These are phyloP conservation scores for Macrostomum lignano DNA, from an alignment of 1,140 invertebrate species.

Conservation along the genomic window DNA sequence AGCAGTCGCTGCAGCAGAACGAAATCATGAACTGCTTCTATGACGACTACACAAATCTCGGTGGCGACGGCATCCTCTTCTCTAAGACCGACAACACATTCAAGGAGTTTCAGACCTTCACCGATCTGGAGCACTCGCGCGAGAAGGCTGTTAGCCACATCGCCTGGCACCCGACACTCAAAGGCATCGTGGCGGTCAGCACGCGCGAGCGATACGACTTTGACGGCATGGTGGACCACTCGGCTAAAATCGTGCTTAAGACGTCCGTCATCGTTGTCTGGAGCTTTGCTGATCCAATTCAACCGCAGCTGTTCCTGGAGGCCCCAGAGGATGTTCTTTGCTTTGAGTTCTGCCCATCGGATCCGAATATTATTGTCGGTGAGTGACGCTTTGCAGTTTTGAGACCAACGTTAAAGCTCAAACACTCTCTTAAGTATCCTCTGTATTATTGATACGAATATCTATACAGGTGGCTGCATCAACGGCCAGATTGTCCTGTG, in stretches of 20 bases:
- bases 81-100: conserved; percentile 26
- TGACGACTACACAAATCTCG: conserved; percentile 23
- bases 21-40: conserved; percentile 26
- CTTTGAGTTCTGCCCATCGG: conserved; percentile 26
- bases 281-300: conserved; percentile 29
- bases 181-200: conserved; percentile 25
- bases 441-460: conserved; percentile 26
- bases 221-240: conserved; percentile 26
- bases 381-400: no score
- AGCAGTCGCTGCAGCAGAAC: conserved; percentile 23
- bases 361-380: no score
- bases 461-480: conserved; percentile 29
- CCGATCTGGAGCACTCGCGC: conserved; percentile 28
- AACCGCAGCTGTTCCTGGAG: conserved; percentile 29
- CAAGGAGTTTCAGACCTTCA: conserved; percentile 31
- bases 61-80: conserved; percentile 16
- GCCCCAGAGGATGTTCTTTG: conserved; percentile 28
- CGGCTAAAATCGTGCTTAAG: conserved; percentile 25
- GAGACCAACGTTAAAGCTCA: no score
- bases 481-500: conserved; percentile 31
- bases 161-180: conserved; percentile 28
- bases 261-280: conserved; percentile 29
- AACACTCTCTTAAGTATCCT: no score
- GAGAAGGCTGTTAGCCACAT: conserved; percentile 27
- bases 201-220: conserved; percentile 23